Evolutionary conservation across 2,888 invertebrate species (phyloP), one percentile per base, ranked within the genome.

Genomic region (Crematogaster levior): DNA sequence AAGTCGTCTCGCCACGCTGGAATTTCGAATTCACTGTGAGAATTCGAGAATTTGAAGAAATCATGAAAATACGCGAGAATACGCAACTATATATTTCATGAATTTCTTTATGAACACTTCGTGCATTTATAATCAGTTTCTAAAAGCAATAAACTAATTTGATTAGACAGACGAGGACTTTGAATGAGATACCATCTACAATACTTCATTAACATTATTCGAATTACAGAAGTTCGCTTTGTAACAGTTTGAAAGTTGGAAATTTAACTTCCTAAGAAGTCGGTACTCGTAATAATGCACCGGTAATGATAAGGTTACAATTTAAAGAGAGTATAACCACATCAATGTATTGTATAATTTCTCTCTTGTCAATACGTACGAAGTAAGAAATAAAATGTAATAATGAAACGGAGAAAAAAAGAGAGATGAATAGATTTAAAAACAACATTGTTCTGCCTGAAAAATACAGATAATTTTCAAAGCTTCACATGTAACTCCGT

Each of bases 151-250:
- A 46, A 68, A 58, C 7, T 6, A 68, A 68, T 79, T 68, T 34
- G 43, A 68, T 77, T 56, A 77, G 75, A 40, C 66, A 34, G 51
- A 51, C 48, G 37, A 3, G 21, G 68, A 43, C 43, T 56, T 68
- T 34, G 56, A 79, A 68, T 68, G 34, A 79, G 56, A 79, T 56
- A 79, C 56, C 18, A 68, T 79, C 43, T 43, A 46, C 56, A 58
- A 79, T 79, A 68, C 68, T 77, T 66, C 30, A 77, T 77, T 77
- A 68, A 68, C 56, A 34, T 79, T 68, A 77, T 53, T 43, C 15
- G 40, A 66, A 15, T 77, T 77, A 79, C 48, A 24, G 56, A 68
- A 79, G 77, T 79, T 79, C 68, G 56, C 68, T 56, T 79, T 68
- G 68, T 68, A 68, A 79, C 40, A 56, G 43, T 79, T 56, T 30